Conservation (phyloP, 2,888 invertebrate species). For the Drosophila algonquin region DNA sequence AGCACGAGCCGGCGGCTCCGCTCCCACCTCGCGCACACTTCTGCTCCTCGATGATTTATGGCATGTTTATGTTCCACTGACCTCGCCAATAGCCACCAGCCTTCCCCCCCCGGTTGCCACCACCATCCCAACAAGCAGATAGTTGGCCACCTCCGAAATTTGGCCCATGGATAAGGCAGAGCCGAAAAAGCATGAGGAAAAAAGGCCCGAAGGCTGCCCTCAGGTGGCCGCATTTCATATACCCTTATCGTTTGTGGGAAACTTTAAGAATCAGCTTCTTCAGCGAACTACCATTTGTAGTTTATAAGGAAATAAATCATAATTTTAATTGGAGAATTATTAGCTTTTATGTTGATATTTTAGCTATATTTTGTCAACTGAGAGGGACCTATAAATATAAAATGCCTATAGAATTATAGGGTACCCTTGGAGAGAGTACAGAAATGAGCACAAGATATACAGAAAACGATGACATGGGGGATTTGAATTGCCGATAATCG, state of each 20-base stretch:
- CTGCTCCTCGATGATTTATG: constrained; percentile 67
- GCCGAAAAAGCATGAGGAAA: not conserved
- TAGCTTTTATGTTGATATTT: too few relatives aligned
- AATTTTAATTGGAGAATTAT: too few relatives aligned
- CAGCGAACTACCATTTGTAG: not conserved
- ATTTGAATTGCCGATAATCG: constrained; percentile 41
- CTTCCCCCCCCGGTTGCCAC: constrained; percentile 21
- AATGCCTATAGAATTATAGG: not conserved
- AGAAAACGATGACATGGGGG: constrained; percentile 28
- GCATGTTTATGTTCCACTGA: constrained; percentile 76
- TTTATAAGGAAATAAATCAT: too few relatives aligned
- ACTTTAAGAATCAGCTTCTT: not conserved
- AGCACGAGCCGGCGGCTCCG: constrained; percentile 58
- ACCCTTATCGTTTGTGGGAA: not conserved
- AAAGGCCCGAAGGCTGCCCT: not conserved
- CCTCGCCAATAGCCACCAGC: constrained; percentile 61
- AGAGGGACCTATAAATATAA: too few relatives aligned
- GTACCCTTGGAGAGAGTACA: not conserved
- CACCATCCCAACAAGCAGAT: constrained; percentile 31
- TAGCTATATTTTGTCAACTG: too few relatives aligned
- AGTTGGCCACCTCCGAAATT: constrained; percentile 38
- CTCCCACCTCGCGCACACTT: constrained; percentile 45
- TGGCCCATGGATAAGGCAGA: constrained; percentile 31
- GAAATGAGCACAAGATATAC: not conserved
- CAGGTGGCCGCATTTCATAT: too few relatives aligned